Evolutionary conservation across 2,113 vertebrate genomes (phyloP).

Genomic region (Oxyruncus cristatus): DNA sequence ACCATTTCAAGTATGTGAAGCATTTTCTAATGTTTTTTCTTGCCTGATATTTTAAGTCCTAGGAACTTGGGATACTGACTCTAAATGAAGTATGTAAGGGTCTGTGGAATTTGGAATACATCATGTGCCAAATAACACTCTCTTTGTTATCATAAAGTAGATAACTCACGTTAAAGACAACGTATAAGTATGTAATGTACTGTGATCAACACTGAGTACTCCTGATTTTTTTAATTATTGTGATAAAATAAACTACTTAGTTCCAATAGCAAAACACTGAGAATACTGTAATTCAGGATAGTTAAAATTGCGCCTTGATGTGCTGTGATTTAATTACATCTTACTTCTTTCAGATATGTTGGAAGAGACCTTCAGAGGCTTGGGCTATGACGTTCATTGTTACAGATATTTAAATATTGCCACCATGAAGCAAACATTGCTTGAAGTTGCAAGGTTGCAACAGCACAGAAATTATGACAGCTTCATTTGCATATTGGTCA

Average conservation of each 20-base stretch:
- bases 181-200: not conserved
- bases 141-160: not conserved
- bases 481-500: constrained; percentile 86
- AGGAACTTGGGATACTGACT: not conserved
- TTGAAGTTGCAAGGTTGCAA: constrained; percentile 19
- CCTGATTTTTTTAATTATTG: not conserved
- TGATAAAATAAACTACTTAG: not conserved
- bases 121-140: not conserved
- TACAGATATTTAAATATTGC: constrained; percentile 50
- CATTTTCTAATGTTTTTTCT: not conserved
- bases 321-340: not conserved
- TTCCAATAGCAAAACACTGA: not conserved
- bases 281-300: not conserved
- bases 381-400: constrained; percentile 75
- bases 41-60: not conserved
- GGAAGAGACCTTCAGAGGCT: constrained; percentile 72
- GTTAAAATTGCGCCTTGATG: not conserved
- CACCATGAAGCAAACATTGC: constrained; percentile 38
- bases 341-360: constrained; percentile 74
- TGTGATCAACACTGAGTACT: not conserved
- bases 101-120: not conserved
- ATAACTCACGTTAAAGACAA: not conserved
- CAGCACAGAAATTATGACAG: constrained; percentile 70
- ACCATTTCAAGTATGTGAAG: not conserved
- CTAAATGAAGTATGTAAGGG: not conserved